Conservation (phyloP, 2,113 vertebrate genomes). For the Eleginops maclovinus region DNA sequence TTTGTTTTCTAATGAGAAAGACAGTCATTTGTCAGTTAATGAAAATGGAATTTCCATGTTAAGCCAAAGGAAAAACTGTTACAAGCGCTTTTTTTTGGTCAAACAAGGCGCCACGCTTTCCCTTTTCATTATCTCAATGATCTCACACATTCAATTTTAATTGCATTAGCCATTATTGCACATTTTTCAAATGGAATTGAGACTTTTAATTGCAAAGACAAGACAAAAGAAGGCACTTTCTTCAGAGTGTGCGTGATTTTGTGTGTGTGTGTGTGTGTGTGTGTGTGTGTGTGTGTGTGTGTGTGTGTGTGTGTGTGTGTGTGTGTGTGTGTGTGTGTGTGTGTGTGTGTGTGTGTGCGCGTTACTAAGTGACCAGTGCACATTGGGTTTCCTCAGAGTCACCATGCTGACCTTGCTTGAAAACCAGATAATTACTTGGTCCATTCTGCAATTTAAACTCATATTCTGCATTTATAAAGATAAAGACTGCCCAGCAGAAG, state of each 20-base stretch:
- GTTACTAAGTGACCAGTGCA: slow-evolving; percentile 59
- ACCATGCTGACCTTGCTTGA: slow-evolving; percentile 60
- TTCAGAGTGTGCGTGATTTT: slow-evolving; percentile 3
- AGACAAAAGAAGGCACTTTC: slow-evolving; percentile 58
- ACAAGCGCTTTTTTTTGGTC: slow-evolving; percentile 20
- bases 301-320: too few species aligned
- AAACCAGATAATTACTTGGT: slow-evolving; percentile 77
- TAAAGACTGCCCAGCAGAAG: slow-evolving; percentile 64
- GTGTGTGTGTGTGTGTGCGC: slow-evolving; percentile 7
- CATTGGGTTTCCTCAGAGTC: slow-evolving; percentile 57
- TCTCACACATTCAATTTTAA: slow-evolving; percentile 68
- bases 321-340: neutral
- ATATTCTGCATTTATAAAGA: slow-evolving; percentile 69
- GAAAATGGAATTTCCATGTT: slow-evolving; percentile 66
- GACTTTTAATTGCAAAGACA: slow-evolving; percentile 76
- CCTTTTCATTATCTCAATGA: slow-evolving; percentile 62
- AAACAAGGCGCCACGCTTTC: slow-evolving; percentile 36
- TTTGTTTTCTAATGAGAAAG: slow-evolving; percentile 65
- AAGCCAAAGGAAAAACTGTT: slow-evolving; percentile 48
- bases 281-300: slow-evolving; percentile 9
- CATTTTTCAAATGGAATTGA: slow-evolving; percentile 65
- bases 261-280: slow-evolving; percentile 7
- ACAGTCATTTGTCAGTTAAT: slow-evolving; percentile 76
- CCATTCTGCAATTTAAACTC: slow-evolving; percentile 51
- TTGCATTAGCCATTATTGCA: slow-evolving; percentile 67